phyloP scores from a whole-genome alignment of 2,113 vertebrate species.

The Pampusana beccarii region DNA sequence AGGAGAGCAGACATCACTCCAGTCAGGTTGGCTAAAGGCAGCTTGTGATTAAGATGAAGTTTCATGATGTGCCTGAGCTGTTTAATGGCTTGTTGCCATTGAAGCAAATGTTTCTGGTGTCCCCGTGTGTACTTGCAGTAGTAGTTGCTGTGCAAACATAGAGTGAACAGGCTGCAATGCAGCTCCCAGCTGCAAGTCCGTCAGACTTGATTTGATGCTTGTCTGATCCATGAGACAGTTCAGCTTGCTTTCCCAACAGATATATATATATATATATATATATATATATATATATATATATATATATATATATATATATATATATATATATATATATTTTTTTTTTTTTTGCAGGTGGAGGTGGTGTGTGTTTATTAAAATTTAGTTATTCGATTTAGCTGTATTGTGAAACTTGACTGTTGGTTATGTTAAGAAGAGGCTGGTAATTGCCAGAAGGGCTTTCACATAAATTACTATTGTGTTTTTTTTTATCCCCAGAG shows the following conservation, averaged over 20 bases:
- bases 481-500: slow-evolving; percentile 79
- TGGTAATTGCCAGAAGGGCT: not conserved
- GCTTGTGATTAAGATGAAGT: not conserved
- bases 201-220: not conserved
- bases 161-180: not conserved
- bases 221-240: not conserved
- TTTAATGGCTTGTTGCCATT: not conserved
- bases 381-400: not conserved
- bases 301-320: too few relatives aligned
- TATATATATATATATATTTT: too few relatives aligned
- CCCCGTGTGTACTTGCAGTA: not conserved
- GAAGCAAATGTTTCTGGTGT: not conserved
- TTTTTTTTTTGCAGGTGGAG: not conserved
- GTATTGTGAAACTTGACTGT: not conserved
- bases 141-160: not conserved
- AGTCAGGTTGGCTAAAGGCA: not conserved
- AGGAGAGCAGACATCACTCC: not conserved
- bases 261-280: too few relatives aligned
- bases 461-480: not conserved
- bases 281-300: too few relatives aligned
- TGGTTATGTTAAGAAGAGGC: not conserved
- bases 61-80: not conserved
- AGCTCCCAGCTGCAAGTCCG: not conserved
- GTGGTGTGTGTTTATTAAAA: not conserved
- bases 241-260: not conserved